These are phyloP conservation scores for Thecocarcelia acutangulata DNA, from an alignment of 2,888 invertebrate genomes.

Conservation along the genomic window DNA sequence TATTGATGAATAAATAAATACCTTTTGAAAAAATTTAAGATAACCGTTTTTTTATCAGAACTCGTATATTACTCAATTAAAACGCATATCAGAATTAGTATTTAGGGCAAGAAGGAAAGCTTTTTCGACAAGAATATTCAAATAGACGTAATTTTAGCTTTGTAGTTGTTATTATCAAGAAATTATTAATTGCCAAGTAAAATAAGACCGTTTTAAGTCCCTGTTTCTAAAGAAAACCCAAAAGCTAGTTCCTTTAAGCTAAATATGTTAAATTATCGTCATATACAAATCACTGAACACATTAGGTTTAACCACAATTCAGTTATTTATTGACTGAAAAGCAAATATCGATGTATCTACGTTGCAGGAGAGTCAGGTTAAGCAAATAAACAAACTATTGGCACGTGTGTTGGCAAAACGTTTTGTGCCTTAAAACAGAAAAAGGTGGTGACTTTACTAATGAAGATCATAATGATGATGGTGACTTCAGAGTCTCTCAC, in stretches of 20 bases:
- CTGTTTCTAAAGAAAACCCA: not conserved
- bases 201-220: too few species aligned
- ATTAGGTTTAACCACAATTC: constrained; percentile 47
- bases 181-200: too few species aligned
- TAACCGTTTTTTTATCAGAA: too few species aligned
- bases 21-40: too few species aligned
- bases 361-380: constrained; percentile 1
- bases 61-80: too few species aligned
- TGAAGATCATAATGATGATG: constrained; percentile 23
- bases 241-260: not conserved
- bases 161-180: too few species aligned
- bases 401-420: constrained; percentile 51
- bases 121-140: too few species aligned
- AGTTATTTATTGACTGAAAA: constrained; percentile 41
- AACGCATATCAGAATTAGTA: too few species aligned
- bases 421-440: constrained; percentile 6
- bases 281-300: constrained; percentile 46
- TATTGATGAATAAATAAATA: too few species aligned
- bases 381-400: constrained; percentile 57
- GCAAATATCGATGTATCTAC: not conserved
- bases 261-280: constrained; percentile 19
- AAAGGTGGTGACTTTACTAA: constrained; percentile 8
- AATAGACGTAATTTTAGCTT: too few species aligned
- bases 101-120: too few species aligned
- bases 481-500: constrained; percentile 21